Evolutionary conservation across 2,888 invertebrate genomes (phyloP).

Genomic region (Panzeria rudis): DNA sequence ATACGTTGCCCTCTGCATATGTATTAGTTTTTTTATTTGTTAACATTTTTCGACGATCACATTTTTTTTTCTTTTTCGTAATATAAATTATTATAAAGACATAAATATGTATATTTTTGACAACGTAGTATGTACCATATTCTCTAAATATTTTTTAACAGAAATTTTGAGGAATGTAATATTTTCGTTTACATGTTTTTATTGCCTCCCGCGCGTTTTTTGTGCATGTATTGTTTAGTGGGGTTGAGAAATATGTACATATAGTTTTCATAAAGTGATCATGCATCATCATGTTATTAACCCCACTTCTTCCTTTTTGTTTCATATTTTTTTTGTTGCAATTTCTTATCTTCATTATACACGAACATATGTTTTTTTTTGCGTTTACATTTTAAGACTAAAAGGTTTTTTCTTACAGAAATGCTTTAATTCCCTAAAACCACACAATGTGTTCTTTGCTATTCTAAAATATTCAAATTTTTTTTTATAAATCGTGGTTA

Average conservation of each 20-base stretch:
- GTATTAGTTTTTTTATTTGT: conserved; percentile 36
- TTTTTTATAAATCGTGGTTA: conserved; percentile 1
- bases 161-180: background rate
- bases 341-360: conserved; percentile 35
- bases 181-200: conserved; percentile 22
- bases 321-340: conserved; percentile 19
- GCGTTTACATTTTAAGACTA: conserved; percentile 40
- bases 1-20: background rate
- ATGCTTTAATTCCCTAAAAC: background rate
- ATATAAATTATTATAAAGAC: conserved; percentile 40
- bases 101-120: conserved; percentile 29
- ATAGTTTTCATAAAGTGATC: conserved; percentile 52
- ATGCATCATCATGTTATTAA: conserved; percentile 65
- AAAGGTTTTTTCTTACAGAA: background rate
- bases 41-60: conserved; percentile 55
- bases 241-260: conserved; percentile 7
- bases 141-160: background rate
- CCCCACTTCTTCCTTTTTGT: conserved; percentile 56
- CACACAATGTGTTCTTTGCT: background rate
- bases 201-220: conserved; percentile 57
- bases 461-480: background rate
- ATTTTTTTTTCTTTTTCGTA: conserved; percentile 43
- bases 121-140: conserved; percentile 4
- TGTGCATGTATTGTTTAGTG: background rate
- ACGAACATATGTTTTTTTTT: conserved; percentile 62